These are phyloP conservation scores for Spicauda simplicius DNA, from an alignment of 2,888 invertebrate species.

Conservation along the genomic window DNA sequence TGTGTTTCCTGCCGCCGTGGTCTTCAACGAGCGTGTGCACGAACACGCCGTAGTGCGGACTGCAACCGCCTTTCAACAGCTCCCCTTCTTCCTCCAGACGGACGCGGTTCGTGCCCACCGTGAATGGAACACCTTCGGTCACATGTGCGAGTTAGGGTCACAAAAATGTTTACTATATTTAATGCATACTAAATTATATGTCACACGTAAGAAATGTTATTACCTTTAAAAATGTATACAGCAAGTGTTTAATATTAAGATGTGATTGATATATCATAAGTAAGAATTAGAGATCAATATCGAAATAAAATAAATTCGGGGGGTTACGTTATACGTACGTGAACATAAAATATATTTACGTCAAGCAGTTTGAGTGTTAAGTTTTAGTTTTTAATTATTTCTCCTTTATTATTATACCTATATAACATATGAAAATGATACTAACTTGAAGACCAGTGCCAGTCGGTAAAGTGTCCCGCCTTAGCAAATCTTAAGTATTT, in stretches of 20 bases:
- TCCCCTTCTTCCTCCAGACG: constrained; percentile 50
- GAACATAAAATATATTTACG: not conserved
- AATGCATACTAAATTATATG: not conserved
- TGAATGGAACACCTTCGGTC: constrained; percentile 61
- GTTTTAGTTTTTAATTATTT: not conserved
- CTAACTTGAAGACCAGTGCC: constrained; percentile 72
- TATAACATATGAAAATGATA: constrained; percentile 32
- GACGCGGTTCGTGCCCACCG: constrained; percentile 49
- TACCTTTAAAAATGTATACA: no score
- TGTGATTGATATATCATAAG: no score
- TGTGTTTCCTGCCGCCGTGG: constrained; percentile 50
- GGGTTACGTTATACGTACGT: no score
- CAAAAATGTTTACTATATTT: not conserved
- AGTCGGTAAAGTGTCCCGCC: constrained; percentile 56
- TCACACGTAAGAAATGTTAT: no score
- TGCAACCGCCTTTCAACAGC: constrained; percentile 4
- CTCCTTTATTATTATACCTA: not conserved
- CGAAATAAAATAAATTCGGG: no score
- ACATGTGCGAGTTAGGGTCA: not conserved
- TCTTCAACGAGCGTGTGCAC: constrained; percentile 56
- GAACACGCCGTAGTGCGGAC: constrained; percentile 42
- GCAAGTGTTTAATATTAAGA: no score
- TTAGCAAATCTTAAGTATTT: constrained; percentile 63
- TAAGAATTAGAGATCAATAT: no score
- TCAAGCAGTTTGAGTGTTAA: not conserved